phyloP scores from a whole-genome alignment of 2,888 invertebrate genomes.

The Diadegma fenestrale region DNA sequence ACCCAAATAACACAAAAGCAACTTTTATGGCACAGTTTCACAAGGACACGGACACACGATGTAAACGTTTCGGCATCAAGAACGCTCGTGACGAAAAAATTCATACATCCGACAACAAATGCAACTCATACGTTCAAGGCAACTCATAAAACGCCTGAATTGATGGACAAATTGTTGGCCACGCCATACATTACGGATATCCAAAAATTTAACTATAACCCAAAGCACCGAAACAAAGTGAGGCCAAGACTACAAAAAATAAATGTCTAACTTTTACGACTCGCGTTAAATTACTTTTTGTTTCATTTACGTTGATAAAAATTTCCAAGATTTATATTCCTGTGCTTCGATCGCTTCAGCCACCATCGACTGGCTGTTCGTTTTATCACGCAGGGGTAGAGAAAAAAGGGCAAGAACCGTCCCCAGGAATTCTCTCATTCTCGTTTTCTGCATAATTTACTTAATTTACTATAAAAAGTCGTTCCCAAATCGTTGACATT shows the following conservation, averaged over 20 bases:
- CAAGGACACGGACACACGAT: slow-evolving; percentile 14
- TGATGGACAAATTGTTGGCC: slow-evolving; percentile 32
- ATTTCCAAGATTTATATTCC: slow-evolving; percentile 70
- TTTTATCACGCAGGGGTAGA: neutral
- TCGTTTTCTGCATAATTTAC: neutral
- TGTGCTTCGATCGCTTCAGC: slow-evolving; percentile 31
- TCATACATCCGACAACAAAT: slow-evolving; percentile 1
- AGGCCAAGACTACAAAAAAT: slow-evolving; percentile 17
- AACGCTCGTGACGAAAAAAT: slow-evolving; percentile 24
- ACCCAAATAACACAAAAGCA: slow-evolving; percentile 38
- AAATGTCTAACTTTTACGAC: slow-evolving; percentile 35
- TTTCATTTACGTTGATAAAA: slow-evolving; percentile 71
- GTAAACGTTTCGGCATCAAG: slow-evolving; percentile 26
- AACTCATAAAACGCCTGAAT: slow-evolving; percentile 18
- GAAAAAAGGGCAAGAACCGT: neutral
- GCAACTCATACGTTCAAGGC: slow-evolving; percentile 22
- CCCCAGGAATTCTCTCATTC: neutral
- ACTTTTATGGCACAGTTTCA: slow-evolving; percentile 50
- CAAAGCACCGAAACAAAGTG: neutral
- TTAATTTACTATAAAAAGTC: neutral
- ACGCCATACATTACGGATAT: neutral
- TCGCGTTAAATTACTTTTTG: slow-evolving; percentile 11
- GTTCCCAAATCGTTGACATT: neutral
- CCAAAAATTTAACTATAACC: slow-evolving; percentile 6
- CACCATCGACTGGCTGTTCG: neutral